Conservation (phyloP, 2,888 invertebrate genomes). For the Cantharis rufa region DNA sequence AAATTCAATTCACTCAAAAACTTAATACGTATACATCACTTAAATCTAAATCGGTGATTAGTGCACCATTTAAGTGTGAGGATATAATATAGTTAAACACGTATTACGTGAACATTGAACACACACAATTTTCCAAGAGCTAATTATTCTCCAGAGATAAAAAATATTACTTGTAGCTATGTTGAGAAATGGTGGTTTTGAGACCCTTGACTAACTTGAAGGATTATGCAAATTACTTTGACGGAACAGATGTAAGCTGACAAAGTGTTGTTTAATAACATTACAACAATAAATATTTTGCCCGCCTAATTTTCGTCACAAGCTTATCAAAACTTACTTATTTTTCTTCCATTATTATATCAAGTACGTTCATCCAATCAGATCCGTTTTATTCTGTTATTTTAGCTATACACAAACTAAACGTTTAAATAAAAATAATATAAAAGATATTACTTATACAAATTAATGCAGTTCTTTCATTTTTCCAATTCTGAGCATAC, state of each 20-base stretch:
- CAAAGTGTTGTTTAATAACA: slow-evolving; percentile 1
- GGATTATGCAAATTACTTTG: slow-evolving; percentile 3
- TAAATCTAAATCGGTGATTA: neutral
- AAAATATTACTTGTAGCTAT: neutral
- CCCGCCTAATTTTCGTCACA: neutral
- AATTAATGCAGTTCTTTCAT: neutral
- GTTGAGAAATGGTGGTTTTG: slow-evolving; percentile 2
- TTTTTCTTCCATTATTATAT: neutral
- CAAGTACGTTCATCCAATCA: neutral
- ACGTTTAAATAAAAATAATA: neutral
- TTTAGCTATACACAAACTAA: neutral
- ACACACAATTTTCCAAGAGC: neutral
- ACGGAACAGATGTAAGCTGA: slow-evolving; percentile 1
- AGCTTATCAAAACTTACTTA: neutral
- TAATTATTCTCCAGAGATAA: slow-evolving; percentile 3
- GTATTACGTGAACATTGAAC: neutral
- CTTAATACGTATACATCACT: neutral
- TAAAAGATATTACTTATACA: too few relatives aligned
- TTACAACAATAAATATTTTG: slow-evolving; percentile 2
- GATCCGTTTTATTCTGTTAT: neutral
- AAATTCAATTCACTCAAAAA: neutral
- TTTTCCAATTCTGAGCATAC: neutral
- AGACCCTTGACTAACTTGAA: slow-evolving; percentile 2
- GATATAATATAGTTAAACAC: neutral
- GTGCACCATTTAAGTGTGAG: neutral